Evolutionary conservation across 2,113 vertebrate species (phyloP).

Genomic region (Melanocharis versteri): DNA sequence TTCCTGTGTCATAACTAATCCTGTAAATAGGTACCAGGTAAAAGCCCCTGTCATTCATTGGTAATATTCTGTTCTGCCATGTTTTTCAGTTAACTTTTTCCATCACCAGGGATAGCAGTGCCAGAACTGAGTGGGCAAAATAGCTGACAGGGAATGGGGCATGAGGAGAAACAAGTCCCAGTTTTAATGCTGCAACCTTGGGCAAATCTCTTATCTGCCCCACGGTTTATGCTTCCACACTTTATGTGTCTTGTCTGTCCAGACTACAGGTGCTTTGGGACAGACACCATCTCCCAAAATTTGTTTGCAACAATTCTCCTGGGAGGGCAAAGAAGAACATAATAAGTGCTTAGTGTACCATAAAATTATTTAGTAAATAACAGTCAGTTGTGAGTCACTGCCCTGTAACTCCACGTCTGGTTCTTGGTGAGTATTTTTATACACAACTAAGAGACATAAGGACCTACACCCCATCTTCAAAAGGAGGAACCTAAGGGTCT

Average conservation of each 20-base stretch:
- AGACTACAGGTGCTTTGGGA: background rate
- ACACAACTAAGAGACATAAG: background rate
- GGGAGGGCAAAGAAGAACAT: background rate
- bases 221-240: background rate
- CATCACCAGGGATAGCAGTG: background rate
- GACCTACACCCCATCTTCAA: background rate
- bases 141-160: background rate
- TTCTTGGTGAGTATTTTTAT: conserved; percentile 17
- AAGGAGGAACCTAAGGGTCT: background rate
- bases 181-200: accelerated
- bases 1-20: background rate
- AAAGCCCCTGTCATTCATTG: accelerated
- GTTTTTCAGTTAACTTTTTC: background rate
- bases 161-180: background rate
- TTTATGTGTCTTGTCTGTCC: background rate
- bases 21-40: background rate
- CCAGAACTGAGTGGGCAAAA: background rate
- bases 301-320: background rate
- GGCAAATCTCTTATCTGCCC: background rate
- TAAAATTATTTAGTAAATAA: conserved; percentile 49
- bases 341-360: background rate
- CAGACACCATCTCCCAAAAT: background rate
- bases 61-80: background rate
- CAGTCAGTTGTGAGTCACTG: conserved; percentile 30
- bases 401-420: background rate